Conservation (phyloP, 2,888 invertebrate species). For the Drosophila robusta region DNA sequence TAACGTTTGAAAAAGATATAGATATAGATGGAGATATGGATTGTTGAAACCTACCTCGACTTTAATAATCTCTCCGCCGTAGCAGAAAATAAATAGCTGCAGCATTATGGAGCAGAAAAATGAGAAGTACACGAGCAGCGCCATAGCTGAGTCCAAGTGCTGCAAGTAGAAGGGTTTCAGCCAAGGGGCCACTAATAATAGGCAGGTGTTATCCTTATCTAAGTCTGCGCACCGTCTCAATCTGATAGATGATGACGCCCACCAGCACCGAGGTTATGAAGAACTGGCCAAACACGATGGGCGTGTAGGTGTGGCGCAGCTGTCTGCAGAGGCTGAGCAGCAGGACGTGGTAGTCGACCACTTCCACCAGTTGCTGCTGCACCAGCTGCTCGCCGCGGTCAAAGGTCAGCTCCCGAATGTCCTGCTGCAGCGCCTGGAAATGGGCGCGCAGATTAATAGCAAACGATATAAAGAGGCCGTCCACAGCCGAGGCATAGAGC, state of each 20-base stretch:
- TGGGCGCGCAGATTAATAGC: constrained; percentile 80
- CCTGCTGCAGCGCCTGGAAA: constrained; percentile 75
- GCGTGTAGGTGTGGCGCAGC: constrained; percentile 72
- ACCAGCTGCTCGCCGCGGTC: constrained; percentile 3
- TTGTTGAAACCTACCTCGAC: constrained; percentile 65
- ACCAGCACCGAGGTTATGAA: constrained; percentile 83
- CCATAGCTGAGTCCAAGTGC: constrained; percentile 73
- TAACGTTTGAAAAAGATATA: too few relatives aligned
- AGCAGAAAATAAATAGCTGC: constrained; percentile 83
- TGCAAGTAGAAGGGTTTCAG: constrained; percentile 29
- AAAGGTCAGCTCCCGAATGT: constrained; percentile 36
- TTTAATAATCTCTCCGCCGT: constrained; percentile 83
- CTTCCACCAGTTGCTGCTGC: constrained; percentile 51
- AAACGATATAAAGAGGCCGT: constrained; percentile 81
- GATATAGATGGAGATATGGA: background rate
- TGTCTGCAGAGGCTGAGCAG: constrained; percentile 68
- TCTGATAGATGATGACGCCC: constrained; percentile 83
- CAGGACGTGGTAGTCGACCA: constrained; percentile 73
- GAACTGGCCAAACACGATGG: constrained; percentile 83
- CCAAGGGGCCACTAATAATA: background rate
- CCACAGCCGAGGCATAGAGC: constrained; percentile 76
- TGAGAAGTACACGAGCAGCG: constrained; percentile 69
- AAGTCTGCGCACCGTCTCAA: constrained; percentile 69
- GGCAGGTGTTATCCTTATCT: background rate
- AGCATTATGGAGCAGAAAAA: constrained; percentile 81